Evolutionary conservation across 1,140 invertebrate genomes (phyloP), one percentile per base, ranked within the genome.

Genomic region (Diachasmimorpha longicaudata): DNA sequence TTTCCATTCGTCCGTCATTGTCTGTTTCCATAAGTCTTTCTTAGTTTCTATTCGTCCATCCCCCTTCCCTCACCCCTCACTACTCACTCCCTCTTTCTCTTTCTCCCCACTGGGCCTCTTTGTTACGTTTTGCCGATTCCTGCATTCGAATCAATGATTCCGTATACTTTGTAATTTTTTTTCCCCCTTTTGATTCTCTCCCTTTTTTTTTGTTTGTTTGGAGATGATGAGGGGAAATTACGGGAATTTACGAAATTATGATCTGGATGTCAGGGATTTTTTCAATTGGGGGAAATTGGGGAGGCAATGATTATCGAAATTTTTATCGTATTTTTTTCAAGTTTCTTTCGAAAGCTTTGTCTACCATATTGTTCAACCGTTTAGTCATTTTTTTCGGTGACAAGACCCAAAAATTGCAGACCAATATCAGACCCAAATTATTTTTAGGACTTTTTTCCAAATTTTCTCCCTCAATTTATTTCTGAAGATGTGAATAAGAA

Each of bases 91-190:
- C 31, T 6, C 31, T 31, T 6, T 31, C 31, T 31, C 31, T 31
- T 6, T 3, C 31, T 31, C 31, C 31, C 6, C 31, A 31, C 31
- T 6, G 2, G 31, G 31, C 36, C 75, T 66, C 70, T 75, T 70
- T 72, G 67, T 78, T 74, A 36, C 52, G 37, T 48, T 70, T 66
- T 14, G 69, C 78, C 75, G 69, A 79, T 77, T 77, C 75, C 66
- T 42, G 25, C 36, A 68, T 68, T 68, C 66, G 66, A 68, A 68
- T 37, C 66, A 44, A 52, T 71, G 42, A 71, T 71, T 25, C 46
- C 46, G n/a, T 46, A 37, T 42, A 14, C 55, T 74, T 68, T 19
- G 11, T 36, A 11, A 31, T 52, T 75, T 55, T 48, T 67, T 73
- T 42, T 58, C 58, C 63, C 46, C 25, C 16, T 52, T 72, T 46